Base-by-base conservation (phyloP, 2,113 vertebrate genomes). In the Poeciliopsis retropinna region DNA sequence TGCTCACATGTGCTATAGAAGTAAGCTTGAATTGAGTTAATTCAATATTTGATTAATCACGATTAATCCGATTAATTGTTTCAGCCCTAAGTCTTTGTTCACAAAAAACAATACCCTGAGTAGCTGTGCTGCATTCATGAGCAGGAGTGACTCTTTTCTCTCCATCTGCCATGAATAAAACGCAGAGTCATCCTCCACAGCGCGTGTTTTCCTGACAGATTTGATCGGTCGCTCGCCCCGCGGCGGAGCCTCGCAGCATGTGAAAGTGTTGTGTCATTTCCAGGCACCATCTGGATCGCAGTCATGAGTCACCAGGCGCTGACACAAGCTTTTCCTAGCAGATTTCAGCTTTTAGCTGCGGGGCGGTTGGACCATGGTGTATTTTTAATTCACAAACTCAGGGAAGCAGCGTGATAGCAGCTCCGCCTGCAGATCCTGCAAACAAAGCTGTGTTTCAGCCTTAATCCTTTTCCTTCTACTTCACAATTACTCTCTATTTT, bases 231-330 rank as follows among this genome's bases (percentile, higher is more conserved):
- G 41, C 70, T 72, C 85, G 25, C 73, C 60, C 76, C 77, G 54
- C 83, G 68, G 51, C 70, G 62, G 79, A 57, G 71, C 66, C 77
- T 72, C 86, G 11, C 84, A 79, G 85, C 82, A 54, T 79, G 89
- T 72, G 62, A 80, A 86, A 85, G 87, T 78, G 79, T 83, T 76
- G 79, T 83, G 77, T 88, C 85, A 88, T 82, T 89, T 89, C 83
- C 85, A 29, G 0, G 84, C 76, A 63, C 89, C 81, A 84, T 91
- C 87, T 85, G 78, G 39, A n/a, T 65, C 39, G 72, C 75, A 64
- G 28, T 76, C 67, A 67, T 62, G 11, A 66, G 41, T 30, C 73
- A 77, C 72, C 51, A 70, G 66, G 70, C 83, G 51, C 32, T 31
- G 69, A 70, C 66, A 41, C 15, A 3, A 30, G 41, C 62, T 64